phyloP scores from a whole-genome alignment of 2,797 vertebrate genomes.

The Halcyon chelicuti region DNA sequence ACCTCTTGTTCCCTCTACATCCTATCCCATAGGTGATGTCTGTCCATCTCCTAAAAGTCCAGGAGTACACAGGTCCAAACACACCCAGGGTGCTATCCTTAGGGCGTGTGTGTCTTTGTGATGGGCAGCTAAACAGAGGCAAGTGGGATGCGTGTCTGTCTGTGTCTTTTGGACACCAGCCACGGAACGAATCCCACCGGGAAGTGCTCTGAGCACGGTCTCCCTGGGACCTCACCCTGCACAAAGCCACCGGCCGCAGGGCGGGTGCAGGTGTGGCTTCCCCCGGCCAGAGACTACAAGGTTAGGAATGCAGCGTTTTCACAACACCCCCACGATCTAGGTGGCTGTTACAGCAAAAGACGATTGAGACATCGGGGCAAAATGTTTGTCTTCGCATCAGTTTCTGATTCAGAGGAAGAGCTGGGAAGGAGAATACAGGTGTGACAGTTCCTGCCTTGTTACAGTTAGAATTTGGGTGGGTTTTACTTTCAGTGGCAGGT shows the following conservation, averaged over 20 bases:
- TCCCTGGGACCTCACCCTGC: neutral
- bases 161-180: neutral
- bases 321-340: neutral
- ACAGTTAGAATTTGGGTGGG: neutral
- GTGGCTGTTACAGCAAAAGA: neutral
- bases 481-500: neutral
- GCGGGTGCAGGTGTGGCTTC: neutral
- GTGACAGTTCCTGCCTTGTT: neutral
- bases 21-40: neutral
- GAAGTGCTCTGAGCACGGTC: neutral
- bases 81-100: rapidly evolving
- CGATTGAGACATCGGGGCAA: neutral
- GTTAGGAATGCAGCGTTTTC: neutral
- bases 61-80: neutral
- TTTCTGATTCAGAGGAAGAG: neutral
- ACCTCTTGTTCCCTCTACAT: neutral
- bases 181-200: neutral
- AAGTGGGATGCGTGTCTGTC: rapidly evolving
- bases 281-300: rapidly evolving
- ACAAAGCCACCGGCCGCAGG: neutral
- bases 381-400: neutral
- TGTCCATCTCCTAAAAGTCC: neutral
- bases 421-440: neutral
- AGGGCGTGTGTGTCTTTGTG: rapidly evolving
- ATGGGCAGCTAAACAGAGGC: neutral